phyloP scores from a whole-genome alignment of 1,140 invertebrate species.

The Drosophila nebulosa region DNA sequence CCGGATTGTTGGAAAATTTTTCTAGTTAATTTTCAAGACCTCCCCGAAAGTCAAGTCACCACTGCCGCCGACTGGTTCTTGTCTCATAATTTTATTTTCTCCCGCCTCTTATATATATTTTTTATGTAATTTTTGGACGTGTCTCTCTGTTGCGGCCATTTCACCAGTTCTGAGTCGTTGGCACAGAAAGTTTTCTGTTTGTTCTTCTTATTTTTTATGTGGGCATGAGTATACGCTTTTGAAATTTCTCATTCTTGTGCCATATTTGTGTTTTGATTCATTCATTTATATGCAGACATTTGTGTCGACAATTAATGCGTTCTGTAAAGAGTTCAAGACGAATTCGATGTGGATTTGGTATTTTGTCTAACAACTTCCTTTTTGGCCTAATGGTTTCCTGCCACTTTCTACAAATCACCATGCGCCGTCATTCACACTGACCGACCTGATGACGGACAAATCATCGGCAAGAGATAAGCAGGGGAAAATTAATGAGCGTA shows the following conservation, averaged over 20 bases:
- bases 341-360: neutral
- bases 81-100: constrained; percentile 6
- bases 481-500: constrained; percentile 50
- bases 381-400: constrained; percentile 48
- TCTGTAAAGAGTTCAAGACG: neutral
- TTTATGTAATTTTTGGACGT: constrained; percentile 60
- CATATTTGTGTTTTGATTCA: constrained; percentile 61
- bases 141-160: constrained; percentile 31
- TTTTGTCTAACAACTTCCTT: constrained; percentile 45
- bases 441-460: constrained; percentile 39
- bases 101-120: neutral
- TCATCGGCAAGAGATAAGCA: constrained; percentile 36
- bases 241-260: constrained; percentile 30
- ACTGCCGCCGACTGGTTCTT: constrained; percentile 22
- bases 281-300: constrained; percentile 63
- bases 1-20: constrained; percentile 25
- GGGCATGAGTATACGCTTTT: constrained; percentile 18
- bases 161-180: constrained; percentile 36
- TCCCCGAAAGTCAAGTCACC: constrained; percentile 34
- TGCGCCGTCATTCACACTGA: constrained; percentile 40
- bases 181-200: constrained; percentile 53
- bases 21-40: constrained; percentile 47
- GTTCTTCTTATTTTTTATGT: constrained; percentile 28
- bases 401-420: constrained; percentile 43
- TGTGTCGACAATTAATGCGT: neutral